Evolutionary conservation across 2,888 invertebrate species (phyloP), one percentile per base, ranked within the genome.

Genomic region (Diloba caeruleocephala): DNA sequence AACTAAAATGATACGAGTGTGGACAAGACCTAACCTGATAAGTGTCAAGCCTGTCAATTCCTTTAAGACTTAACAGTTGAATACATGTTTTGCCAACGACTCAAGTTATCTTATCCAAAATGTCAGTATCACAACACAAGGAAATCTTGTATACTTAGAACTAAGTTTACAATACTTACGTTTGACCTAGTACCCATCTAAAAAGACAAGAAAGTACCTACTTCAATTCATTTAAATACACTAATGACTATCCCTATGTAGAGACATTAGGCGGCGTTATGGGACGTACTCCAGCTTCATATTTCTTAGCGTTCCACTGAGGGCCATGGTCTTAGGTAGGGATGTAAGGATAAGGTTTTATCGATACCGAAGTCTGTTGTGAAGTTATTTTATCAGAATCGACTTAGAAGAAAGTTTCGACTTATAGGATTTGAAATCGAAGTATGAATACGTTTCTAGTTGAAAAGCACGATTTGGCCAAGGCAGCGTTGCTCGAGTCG

Each of bases 251-350:
- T 41, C 36, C 28, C 14, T 28, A 41, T 33, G 41, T 59, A 42
- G 42, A 52, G 54, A 55, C 46, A 51, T 51, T 38, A 55, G 23
- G 34, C 19, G 49, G 43, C 31, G 34, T 55, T 55, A 53, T 36
- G 39, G 49, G 26, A 46, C 39, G 31, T 52, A 29, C 17, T 31
- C 7, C 9, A 28, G 45, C 32, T 49, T 55, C 39, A 46, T 72
- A 74, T 67, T 69, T 69, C 57, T 57, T 51, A 4, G 52, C 53
- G 55, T 60, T 58, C 31, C 38, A 38, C 17, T 36, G 26, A 63
- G 43, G 26, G 6, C 29, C 26, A 23, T 32, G 25, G 31, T 28
- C 14, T 14, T 25, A 23, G 9, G 21, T 25, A 43, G 15, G 26
- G 61, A 42, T 52, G 56, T 29, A 13, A 13, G 10, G 21, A 9